These are phyloP conservation scores for Spatulosminthurus flaviceps DNA, from an alignment of 2,888 invertebrate species.

Conservation along the genomic window DNA sequence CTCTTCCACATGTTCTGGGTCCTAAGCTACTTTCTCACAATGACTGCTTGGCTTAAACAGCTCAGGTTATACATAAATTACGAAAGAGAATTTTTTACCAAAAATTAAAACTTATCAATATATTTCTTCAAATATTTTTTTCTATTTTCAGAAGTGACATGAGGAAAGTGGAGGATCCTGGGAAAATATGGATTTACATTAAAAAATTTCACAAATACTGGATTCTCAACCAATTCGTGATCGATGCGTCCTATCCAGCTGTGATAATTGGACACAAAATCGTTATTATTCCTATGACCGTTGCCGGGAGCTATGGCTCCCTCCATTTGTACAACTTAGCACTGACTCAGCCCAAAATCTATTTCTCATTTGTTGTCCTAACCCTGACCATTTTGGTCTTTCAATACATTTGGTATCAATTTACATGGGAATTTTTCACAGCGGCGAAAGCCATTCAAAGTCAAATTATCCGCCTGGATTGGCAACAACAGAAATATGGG, in stretches of 20 bases:
- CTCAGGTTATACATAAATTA: not conserved
- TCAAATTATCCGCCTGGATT: not conserved
- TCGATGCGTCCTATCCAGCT: not conserved
- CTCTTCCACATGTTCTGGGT: not conserved
- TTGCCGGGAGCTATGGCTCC: conserved; percentile 13
- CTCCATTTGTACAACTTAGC: not conserved
- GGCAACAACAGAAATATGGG: not conserved
- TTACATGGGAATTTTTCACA: not conserved
- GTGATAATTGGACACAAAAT: conserved; percentile 14
- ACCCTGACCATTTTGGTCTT: not conserved
- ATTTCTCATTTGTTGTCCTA: not conserved
- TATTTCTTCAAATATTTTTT: no score
- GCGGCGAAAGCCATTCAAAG: not conserved
- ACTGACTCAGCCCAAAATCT: not conserved
- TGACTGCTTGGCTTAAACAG: not conserved
- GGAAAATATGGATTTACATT: not conserved
- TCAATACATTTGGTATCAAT: conserved; percentile 22
- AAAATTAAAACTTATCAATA: no score
- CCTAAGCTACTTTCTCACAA: not conserved
- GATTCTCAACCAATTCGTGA: not conserved
- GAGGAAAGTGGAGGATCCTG: not conserved
- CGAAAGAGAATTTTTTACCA: no score
- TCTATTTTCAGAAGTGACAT: not conserved
- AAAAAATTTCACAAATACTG: not conserved
- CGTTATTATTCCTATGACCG: conserved; percentile 4